Base-by-base conservation (phyloP, 2,113 vertebrate species). In the Nannobrachium achirus region DNA sequence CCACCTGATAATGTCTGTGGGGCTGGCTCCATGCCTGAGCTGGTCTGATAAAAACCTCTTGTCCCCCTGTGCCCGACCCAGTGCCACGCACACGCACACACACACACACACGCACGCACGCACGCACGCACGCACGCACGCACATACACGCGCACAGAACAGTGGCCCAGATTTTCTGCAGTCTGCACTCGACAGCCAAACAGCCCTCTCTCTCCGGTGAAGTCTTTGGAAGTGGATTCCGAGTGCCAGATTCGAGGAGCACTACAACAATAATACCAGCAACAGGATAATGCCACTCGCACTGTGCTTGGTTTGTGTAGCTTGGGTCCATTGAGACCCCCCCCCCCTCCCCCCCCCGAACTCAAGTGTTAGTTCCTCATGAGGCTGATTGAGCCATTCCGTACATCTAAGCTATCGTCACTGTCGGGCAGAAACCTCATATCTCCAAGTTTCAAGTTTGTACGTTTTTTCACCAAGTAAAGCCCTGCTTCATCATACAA, bases 351-450 rank as follows among this genome's bases (percentile, higher is more conserved):
- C 19, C 16, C 64, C 48, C 52, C 51, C n/a, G n/a, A n/a, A 39
- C 63, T 61, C 58, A 20, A 78, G 67, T 48, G 25, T 33, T 33
- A 33, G 33, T 76, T 79, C 73, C 69, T 74, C 81, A 70, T 64
- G 77, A 82, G 79, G 80, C 84, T 66, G 83, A 88, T 84, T 87
- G 80, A 89, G 86, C 83, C 74, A 66, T 86, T 83, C 71, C 39
- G 33, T 68, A 73, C 15, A 13, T 80, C 84, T 91, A 86, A 92
- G 82, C 85, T 58, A 79, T n/a, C 78, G 68, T 85, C 83, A 83
- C n/a, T n/a, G n/a, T n/a, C n/a, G n/a, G n/a, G n/a, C n/a, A n/a
- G n/a, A n/a, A n/a, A n/a, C n/a, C n/a, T n/a, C n/a, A n/a, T n/a
- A n/a, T n/a, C n/a, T n/a, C n/a, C n/a, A n/a, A n/a, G n/a, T n/a